Conservation (phyloP, 2,888 invertebrate genomes). For the Ramazzottius varieornatus region DNA sequence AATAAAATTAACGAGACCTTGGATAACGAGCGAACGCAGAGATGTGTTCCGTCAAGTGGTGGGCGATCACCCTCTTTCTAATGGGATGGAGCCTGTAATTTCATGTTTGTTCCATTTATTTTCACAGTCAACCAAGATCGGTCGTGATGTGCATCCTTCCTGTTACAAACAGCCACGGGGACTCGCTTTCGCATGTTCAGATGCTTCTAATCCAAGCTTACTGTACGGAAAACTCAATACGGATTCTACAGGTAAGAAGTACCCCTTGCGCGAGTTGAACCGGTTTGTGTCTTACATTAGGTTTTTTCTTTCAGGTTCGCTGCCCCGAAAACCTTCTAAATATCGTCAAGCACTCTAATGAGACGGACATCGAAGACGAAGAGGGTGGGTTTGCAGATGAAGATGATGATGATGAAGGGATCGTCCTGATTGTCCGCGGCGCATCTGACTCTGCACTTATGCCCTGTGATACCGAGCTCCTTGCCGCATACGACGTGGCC, state of each 20-base stretch:
- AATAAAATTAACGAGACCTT: no score
- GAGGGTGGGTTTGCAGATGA: not conserved
- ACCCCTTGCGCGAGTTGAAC: no score
- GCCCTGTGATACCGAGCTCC: no score
- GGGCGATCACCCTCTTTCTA: not conserved
- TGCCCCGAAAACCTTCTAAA: not conserved
- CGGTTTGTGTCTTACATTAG: no score
- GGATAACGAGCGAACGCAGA: no score
- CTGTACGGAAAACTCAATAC: not conserved
- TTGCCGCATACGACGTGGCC: no score
- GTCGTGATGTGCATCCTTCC: not conserved
- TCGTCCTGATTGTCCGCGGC: not conserved
- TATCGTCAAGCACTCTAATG: not conserved
- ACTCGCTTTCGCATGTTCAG: conserved; percentile 1
- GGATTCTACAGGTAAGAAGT: not conserved
- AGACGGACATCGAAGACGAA: conserved; percentile 1
- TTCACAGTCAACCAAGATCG: not conserved
- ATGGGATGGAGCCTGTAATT: no score
- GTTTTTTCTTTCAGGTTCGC: no score
- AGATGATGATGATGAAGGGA: not conserved
- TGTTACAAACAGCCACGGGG: not conserved
- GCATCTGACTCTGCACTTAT: no score
- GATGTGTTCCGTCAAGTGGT: not conserved
- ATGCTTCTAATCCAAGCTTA: not conserved
- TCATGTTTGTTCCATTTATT: no score